Percentiles rank a stretch among this genome's conserved stretches.
These are phyloP conservation scores for Hesperia comma DNA, from an alignment of 2,888 invertebrate genomes.

Conservation along the genomic window DNA sequence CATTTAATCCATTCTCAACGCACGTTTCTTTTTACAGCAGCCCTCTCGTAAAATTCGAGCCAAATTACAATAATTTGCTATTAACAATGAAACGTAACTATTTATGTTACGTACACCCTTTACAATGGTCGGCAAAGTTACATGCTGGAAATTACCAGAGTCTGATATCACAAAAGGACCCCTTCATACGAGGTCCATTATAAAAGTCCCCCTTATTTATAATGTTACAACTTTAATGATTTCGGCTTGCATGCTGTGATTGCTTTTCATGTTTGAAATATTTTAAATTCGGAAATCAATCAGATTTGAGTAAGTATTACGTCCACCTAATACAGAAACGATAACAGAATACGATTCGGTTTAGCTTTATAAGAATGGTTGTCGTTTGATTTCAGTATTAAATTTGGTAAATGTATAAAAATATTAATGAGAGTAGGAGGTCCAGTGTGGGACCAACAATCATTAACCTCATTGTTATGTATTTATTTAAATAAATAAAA, in stretches of 20 bases:
- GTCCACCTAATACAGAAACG: background rate
- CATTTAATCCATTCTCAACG: slow-evolving; percentile 28
- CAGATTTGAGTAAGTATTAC: background rate
- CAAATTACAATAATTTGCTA: slow-evolving; percentile 76
- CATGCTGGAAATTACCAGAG: slow-evolving; percentile 70
- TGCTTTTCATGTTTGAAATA: slow-evolving; percentile 29
- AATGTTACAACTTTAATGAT: slow-evolving; percentile 80
- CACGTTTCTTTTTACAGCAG: slow-evolving; percentile 33
- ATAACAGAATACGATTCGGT: too few species aligned
- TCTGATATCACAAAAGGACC: slow-evolving; percentile 62
- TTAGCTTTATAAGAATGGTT: too few species aligned
- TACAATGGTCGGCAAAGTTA: slow-evolving; percentile 56
- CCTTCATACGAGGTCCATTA: slow-evolving; percentile 77
- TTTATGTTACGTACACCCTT: slow-evolving; percentile 55
- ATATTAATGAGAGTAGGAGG: too few species aligned
- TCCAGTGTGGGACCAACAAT: too few species aligned
- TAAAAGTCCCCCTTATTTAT: slow-evolving; percentile 73
- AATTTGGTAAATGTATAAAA: too few species aligned
- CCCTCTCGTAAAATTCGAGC: slow-evolving; percentile 59
- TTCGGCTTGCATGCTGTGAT: slow-evolving; percentile 48
- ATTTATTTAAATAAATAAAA: too few species aligned
- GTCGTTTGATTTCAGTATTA: too few species aligned
- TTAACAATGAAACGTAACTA: slow-evolving; percentile 71
- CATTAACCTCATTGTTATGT: too few species aligned
- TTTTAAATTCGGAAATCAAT: background rate